Evolutionary conservation across 2,797 vertebrate species (phyloP), one percentile per base, ranked within the genome.

Genomic region (Hoplostethus mediterraneus): DNA sequence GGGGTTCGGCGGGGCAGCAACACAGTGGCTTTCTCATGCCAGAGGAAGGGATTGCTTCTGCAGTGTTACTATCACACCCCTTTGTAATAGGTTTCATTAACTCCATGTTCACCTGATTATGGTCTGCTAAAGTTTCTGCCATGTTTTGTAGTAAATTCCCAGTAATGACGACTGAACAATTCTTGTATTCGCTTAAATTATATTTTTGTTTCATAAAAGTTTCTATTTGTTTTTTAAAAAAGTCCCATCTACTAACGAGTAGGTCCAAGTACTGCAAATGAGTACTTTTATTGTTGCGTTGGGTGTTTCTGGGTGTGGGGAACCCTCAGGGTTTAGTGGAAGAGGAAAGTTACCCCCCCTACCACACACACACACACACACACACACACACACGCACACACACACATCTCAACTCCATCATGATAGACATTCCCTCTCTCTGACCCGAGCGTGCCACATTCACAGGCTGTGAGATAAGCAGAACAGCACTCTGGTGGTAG

Each of bases 331-430:
- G 45, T 69, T 78, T 25, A 45, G 7, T 12, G 58, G 44, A 12
- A 63, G 49, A 65, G 66, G 64, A 78, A 65, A 73, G 56, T 42
- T 40, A 51, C 21, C 71, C 17, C 28, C 28, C 73, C 73, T 67
- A 81, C 80, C 82, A 56, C 88, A 81, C 79, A 79, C 63, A 54
- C 12, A 49, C 30, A 55, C 57, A 53, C 40, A 42, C 28, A 47
- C 40, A 33, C 59, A 68, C n/a, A 48, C 9, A 47, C 64, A 45
- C 53, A 36, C 28, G 2, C 54, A 36, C 36, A 11, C 36, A 61
- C 63, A 57, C 38, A 38, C 42, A 42, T 16, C 17, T 28, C 42
- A 71, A 48, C 40, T 42, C n/a, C 21, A 55, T 30, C 28, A 38
- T 42, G 25, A 40, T 8, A 36, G 36, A 61, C 12, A n/a, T 40